These are phyloP conservation scores for Therioaphis trifolii DNA, from an alignment of 2,888 invertebrate genomes.

Conservation along the genomic window DNA sequence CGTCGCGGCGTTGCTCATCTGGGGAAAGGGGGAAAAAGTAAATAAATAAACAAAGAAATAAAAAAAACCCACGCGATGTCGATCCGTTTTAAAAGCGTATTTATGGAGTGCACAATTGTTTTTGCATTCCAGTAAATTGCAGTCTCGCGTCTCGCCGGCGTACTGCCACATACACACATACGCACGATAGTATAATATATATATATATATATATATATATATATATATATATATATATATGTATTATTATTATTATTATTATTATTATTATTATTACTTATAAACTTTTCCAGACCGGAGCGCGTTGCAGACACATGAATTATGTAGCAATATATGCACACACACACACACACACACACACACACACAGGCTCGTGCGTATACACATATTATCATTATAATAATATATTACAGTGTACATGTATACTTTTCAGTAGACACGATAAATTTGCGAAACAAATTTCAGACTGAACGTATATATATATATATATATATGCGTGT, in stretches of 20 bases:
- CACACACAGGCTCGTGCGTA: neutral
- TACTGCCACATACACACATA: too few species aligned
- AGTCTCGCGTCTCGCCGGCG: neutral
- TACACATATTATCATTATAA: too few species aligned
- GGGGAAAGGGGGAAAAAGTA: too few species aligned
- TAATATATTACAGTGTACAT: too few species aligned
- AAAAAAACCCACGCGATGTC: neutral
- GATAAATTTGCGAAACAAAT: neutral
- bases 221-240: too few species aligned
- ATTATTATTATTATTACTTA: too few species aligned
- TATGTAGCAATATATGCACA: neutral
- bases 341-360: neutral
- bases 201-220: too few species aligned
- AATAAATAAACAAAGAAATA: too few species aligned
- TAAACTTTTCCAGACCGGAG: neutral
- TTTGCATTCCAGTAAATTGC: neutral
- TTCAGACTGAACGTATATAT: neutral
- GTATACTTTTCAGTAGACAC: neutral
- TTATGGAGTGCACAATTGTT: neutral
- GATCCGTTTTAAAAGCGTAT: neutral
- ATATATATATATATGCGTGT: too few species aligned
- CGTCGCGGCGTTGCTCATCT: too few species aligned
- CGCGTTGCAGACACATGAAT: neutral
- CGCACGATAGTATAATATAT: too few species aligned
- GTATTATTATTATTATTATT: too few species aligned